Evolutionary conservation across 2,888 invertebrate genomes (phyloP).

Genomic region (Harpalus rubripes): DNA sequence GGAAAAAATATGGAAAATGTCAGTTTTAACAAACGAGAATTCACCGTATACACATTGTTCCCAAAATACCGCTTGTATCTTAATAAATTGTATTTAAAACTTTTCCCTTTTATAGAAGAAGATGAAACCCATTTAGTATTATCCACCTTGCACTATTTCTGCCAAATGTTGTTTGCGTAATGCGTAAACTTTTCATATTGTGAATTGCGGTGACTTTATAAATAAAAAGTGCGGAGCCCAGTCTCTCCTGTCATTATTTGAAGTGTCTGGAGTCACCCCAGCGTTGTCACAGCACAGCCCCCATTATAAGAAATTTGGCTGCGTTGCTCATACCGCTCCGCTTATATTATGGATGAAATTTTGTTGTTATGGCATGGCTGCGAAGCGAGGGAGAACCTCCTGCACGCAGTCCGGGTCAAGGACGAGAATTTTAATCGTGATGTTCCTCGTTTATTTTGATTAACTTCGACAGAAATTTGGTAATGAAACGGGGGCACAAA

Average conservation of each 20-base stretch:
- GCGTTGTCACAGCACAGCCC: slow-evolving; percentile 39
- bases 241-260: neutral
- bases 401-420: slow-evolving; percentile 33
- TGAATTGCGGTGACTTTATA: neutral
- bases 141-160: neutral
- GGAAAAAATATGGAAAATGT: too few species aligned
- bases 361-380: slow-evolving; percentile 42
- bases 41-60: too few species aligned
- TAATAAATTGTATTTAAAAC: too few species aligned
- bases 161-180: neutral
- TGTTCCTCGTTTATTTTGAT: slow-evolving; percentile 50
- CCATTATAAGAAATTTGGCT: slow-evolving; percentile 61
- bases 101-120: neutral
- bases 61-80: too few species aligned
- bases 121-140: neutral
- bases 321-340: slow-evolving; percentile 29
- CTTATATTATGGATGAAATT: slow-evolving; percentile 62
- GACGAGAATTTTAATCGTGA: slow-evolving; percentile 44
- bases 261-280: neutral
- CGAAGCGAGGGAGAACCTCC: slow-evolving; percentile 21
- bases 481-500: slow-evolving; percentile 13
- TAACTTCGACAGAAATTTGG: slow-evolving; percentile 43
- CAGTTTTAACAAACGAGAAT: too few species aligned
- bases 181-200: slow-evolving; percentile 5
- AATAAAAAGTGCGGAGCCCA: neutral